Evolutionary conservation across 2,797 vertebrate species (phyloP).

Genomic region (Miichthys miiuy): DNA sequence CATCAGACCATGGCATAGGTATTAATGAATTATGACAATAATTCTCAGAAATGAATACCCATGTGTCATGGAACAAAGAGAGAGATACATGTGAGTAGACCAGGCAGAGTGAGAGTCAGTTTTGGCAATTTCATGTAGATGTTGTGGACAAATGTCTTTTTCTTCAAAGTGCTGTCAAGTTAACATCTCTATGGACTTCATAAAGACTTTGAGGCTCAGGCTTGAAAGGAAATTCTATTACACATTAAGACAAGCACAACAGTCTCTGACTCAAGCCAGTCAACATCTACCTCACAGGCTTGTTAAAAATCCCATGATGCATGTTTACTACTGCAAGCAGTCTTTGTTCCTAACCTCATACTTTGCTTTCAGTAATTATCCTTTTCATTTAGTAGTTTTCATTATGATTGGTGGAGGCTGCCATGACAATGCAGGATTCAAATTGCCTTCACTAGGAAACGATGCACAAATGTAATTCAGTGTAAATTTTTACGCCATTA

Average conservation of each 20-base stretch:
- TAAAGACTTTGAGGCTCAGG: constrained; percentile 48
- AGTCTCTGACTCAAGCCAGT: constrained; percentile 51
- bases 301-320: constrained; percentile 48
- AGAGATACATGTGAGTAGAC: constrained; percentile 45
- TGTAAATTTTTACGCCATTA: too few relatives aligned
- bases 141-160: constrained; percentile 56
- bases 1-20: constrained; percentile 48
- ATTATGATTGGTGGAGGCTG: too few relatives aligned
- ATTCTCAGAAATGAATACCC: constrained; percentile 43
- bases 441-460: too few relatives aligned
- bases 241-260: constrained; percentile 60
- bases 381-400: too few relatives aligned
- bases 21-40: constrained; percentile 31
- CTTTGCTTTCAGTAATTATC: neutral
- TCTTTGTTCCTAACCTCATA: constrained; percentile 10
- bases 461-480: too few relatives aligned
- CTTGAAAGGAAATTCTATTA: constrained; percentile 51
- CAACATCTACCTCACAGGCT: constrained; percentile 39
- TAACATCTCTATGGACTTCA: constrained; percentile 65
- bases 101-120: constrained; percentile 29
- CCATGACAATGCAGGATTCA: too few relatives aligned
- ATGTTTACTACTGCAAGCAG: constrained; percentile 12
- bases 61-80: constrained; percentile 68
- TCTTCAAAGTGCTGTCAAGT: constrained; percentile 72
- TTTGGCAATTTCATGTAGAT: constrained; percentile 63